These are phyloP conservation scores for Osedax frankpressi DNA, from an alignment of 2,888 invertebrate genomes.

Conservation along the genomic window DNA sequence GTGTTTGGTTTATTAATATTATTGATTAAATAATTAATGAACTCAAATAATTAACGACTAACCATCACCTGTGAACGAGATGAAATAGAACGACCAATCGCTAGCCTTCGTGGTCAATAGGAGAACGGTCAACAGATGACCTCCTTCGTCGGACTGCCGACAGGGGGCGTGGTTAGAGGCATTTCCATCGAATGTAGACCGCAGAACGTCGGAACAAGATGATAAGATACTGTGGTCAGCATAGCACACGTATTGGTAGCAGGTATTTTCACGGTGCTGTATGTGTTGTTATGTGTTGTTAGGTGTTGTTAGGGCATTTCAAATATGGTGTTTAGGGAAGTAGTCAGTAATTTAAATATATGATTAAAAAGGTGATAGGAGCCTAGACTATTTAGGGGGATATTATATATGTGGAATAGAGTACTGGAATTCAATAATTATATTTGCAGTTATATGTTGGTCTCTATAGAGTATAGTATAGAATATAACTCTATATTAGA, in stretches of 20 bases:
- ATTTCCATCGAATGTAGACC: slow-evolving; percentile 26
- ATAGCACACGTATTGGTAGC: slow-evolving; percentile 19
- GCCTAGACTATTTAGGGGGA: no score
- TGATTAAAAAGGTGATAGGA: no score
- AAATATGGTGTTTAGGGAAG: not conserved
- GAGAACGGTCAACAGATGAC: slow-evolving; percentile 25
- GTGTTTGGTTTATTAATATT: no score
- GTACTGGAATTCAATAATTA: no score
- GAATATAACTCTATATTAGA: no score
- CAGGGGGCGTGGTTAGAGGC: slow-evolving; percentile 16
- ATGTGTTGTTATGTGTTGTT: slow-evolving; percentile 19
- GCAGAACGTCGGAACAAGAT: slow-evolving; percentile 24
- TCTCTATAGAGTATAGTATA: no score
- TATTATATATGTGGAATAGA: no score
- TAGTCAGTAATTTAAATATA: no score
- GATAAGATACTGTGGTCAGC: slow-evolving; percentile 24
- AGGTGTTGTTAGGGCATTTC: slow-evolving; percentile 16
- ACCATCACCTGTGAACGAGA: slow-evolving; percentile 20
- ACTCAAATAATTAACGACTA: no score
- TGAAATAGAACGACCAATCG: slow-evolving; percentile 31
- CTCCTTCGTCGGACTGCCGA: not conserved
- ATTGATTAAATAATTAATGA: no score
- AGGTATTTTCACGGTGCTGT: slow-evolving; percentile 12
- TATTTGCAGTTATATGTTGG: no score
- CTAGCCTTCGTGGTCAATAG: slow-evolving; percentile 25